phyloP scores from a whole-genome alignment of 2,888 invertebrate species.

The Rotaria socialis region DNA sequence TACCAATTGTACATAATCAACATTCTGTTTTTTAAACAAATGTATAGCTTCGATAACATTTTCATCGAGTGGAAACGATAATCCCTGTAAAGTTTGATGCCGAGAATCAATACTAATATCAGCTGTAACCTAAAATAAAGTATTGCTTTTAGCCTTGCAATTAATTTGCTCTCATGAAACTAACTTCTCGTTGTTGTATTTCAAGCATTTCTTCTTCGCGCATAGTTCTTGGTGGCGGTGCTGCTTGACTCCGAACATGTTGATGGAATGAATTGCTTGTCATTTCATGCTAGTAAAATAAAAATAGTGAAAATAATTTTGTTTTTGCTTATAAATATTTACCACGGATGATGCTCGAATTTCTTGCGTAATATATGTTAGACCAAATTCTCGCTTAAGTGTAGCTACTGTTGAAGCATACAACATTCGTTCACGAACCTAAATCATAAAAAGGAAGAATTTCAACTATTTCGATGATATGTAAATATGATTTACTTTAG shows the following conservation, averaged over 20 bases:
- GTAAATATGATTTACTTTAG: background rate
- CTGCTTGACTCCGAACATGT: slow-evolving; percentile 71
- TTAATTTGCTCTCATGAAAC: background rate
- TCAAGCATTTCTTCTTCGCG: slow-evolving; percentile 64
- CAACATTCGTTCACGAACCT: slow-evolving; percentile 72
- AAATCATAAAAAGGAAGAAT: too few relatives aligned
- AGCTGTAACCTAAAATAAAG: slow-evolving; percentile 58
- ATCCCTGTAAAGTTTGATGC: slow-evolving; percentile 78
- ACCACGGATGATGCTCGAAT: slow-evolving; percentile 56
- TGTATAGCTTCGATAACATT: slow-evolving; percentile 73
- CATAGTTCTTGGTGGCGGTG: slow-evolving; percentile 82
- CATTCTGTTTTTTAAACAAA: slow-evolving; percentile 70
- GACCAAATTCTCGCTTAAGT: slow-evolving; percentile 89
- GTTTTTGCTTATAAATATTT: background rate
- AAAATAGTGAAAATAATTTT: background rate
- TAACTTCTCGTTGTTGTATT: slow-evolving; percentile 57
- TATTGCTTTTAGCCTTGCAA: background rate
- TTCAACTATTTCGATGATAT: too few relatives aligned
- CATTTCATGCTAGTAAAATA: slow-evolving; percentile 69
- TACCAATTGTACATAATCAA: slow-evolving; percentile 84
- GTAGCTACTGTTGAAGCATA: slow-evolving; percentile 96
- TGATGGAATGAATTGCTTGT: slow-evolving; percentile 75
- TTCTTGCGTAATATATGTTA: slow-evolving; percentile 86
- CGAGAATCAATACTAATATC: slow-evolving; percentile 64
- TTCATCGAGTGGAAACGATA: slow-evolving; percentile 75